Evolutionary conservation across 1,140 invertebrate genomes (phyloP), one percentile per base, ranked within the genome.

Genomic region (Archivesica marissinica): DNA sequence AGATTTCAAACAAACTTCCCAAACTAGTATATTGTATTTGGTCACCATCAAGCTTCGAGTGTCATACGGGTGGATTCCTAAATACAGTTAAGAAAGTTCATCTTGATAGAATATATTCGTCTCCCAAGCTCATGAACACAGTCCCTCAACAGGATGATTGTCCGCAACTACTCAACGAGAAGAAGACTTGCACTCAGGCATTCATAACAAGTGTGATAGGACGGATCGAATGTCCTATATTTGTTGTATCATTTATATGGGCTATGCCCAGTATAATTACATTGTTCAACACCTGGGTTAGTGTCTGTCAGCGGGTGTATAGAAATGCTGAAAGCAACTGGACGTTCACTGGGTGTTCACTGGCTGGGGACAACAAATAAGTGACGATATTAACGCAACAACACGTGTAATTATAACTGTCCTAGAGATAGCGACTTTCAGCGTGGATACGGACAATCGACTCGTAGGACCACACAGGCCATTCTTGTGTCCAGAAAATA

Each of bases 221-320:
- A 4, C 11, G 17, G 20, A 44, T 72, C 25, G 28, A 28, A 28
- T 72, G 50, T 20, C 68, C 0, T n/a, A n/a, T n/a, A n/a, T n/a
- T n/a, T 44, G 33, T 47, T 70, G n/a, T 23, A 25, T 47, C 15
- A 25, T n/a, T 4, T 17, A 23, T 47, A 6, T 72, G 28, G 35
- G 20, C 28, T 47, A 15, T 25, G 41, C 44, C 41, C 44, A 2
- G 23, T 50, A 72, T 72, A 72, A 72, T 72, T 72, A 72, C n/a
- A 47, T 0, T 41, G 44, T 30, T 72, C 68, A 47, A 72, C 68
- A 72, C 38, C 39, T 72, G 68, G 39, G 41, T 33, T 2, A 2
- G 28, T 13, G 2, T 44, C 23, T 11, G 23, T 72, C 68, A 41
- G 25, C 0, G 30, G 39, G 23, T 72, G 3, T 17, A 64, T 3